These are phyloP conservation scores for Karalla daura DNA, from an alignment of 2,797 vertebrate species.

Conservation along the genomic window DNA sequence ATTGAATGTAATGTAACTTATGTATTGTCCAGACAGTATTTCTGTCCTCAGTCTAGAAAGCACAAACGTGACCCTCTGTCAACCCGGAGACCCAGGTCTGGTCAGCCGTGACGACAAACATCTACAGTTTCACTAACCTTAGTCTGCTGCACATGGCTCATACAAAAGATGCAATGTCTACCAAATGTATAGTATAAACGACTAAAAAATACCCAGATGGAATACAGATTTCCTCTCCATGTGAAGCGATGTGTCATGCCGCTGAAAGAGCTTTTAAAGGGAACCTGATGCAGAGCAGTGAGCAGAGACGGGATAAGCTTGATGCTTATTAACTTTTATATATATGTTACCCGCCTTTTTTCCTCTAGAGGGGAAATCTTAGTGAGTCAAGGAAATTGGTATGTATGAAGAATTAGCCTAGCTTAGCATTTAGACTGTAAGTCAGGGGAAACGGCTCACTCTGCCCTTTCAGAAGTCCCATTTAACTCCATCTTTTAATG, in stretches of 20 bases:
- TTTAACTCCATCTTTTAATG: too few species aligned
- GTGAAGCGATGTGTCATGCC: neutral
- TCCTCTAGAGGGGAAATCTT: neutral
- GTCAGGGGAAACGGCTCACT: too few species aligned
- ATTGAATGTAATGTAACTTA: slow-evolving; percentile 60
- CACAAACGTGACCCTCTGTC: slow-evolving; percentile 32
- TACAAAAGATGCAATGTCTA: slow-evolving; percentile 44
- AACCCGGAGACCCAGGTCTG: slow-evolving; percentile 31
- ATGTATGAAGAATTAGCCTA: neutral
- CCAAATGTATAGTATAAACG: slow-evolving; percentile 13
- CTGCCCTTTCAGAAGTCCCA: neutral
- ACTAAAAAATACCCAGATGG: slow-evolving; percentile 44
- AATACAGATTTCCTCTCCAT: slow-evolving; percentile 6
- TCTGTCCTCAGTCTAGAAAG: slow-evolving; percentile 41
- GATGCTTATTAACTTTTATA: neutral
- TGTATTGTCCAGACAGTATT: slow-evolving; percentile 32
- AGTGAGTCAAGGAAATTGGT: neutral
- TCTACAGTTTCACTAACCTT: slow-evolving; percentile 42
- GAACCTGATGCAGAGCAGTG: neutral
- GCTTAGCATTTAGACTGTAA: neutral
- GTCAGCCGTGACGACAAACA: slow-evolving; percentile 49
- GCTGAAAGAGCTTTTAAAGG: neutral
- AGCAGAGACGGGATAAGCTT: neutral
- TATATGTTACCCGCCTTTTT: neutral
- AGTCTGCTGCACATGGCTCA: slow-evolving; percentile 30